These are phyloP conservation scores for Rissa tridactyla DNA, from an alignment of 2,113 vertebrate genomes.

Conservation along the genomic window DNA sequence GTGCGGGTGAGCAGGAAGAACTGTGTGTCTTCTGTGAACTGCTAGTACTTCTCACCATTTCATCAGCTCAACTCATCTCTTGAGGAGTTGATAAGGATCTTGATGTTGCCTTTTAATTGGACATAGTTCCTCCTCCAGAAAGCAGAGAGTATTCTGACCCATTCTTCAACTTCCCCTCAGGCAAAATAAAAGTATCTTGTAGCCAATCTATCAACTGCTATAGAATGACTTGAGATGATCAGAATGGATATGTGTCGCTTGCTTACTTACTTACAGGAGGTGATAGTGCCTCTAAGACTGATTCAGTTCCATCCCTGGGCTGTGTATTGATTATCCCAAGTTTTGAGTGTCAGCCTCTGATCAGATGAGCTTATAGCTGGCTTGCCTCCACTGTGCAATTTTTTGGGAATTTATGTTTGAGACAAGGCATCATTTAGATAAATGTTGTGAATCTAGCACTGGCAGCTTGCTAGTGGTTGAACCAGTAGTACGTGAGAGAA, in stretches of 20 bases:
- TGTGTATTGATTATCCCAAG: background rate
- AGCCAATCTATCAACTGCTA: background rate
- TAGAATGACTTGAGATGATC: background rate
- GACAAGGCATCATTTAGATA: background rate
- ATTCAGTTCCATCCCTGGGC: background rate
- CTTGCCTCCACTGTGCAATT: background rate
- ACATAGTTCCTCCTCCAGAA: background rate
- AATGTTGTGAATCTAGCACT: background rate
- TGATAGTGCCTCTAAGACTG: background rate
- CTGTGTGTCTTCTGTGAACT: background rate
- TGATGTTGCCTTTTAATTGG: background rate
- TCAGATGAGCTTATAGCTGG: background rate
- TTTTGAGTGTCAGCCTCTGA: background rate
- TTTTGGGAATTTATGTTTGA: background rate
- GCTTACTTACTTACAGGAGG: background rate
- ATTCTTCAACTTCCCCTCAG: background rate
- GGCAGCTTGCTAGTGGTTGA: background rate
- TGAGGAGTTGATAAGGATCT: background rate
- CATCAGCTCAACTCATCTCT: background rate
- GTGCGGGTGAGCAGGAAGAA: background rate
- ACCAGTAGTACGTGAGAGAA: background rate
- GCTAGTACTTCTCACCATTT: background rate
- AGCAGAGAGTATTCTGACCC: background rate
- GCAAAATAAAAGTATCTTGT: background rate
- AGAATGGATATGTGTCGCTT: background rate